These are phyloP conservation scores for Himantopus leucocephalus DNA, from an alignment of 2,113 vertebrate species.

Conservation along the genomic window DNA sequence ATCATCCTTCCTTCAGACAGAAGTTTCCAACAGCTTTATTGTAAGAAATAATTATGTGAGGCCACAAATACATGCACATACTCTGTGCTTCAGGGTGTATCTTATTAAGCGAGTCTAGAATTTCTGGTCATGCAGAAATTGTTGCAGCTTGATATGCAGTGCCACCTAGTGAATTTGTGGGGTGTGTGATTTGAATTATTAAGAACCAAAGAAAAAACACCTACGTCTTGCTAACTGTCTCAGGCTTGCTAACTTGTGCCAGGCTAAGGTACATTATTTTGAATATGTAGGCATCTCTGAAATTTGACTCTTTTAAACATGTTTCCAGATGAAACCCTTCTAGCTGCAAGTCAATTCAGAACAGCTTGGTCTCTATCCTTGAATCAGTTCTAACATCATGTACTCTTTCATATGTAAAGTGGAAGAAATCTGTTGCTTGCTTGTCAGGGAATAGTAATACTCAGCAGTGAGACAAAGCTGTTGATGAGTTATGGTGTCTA, in stretches of 20 bases:
- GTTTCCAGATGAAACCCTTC: background rate
- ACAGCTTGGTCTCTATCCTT: background rate
- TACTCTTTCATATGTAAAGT: background rate
- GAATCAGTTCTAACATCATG: background rate
- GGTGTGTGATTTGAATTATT: background rate
- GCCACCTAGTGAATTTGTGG: conserved; percentile 57
- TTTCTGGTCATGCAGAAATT: background rate
- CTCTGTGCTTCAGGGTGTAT: background rate
- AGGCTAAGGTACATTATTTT: background rate
- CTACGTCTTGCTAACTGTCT: background rate
- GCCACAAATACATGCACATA: background rate
- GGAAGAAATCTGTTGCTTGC: background rate
- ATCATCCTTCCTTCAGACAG: background rate
- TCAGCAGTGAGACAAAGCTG: background rate
- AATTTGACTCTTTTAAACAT: background rate
- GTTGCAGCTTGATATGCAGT: background rate
- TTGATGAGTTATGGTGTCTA: background rate
- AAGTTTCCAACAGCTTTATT: conserved; percentile 14
- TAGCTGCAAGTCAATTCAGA: background rate
- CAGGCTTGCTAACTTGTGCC: background rate
- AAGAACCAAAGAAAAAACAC: background rate
- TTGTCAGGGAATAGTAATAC: background rate
- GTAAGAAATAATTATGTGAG: conserved; percentile 16
- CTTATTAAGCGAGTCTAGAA: background rate
- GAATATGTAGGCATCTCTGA: background rate